These are phyloP conservation scores for Orchestia grillus DNA, from an alignment of 1,140 invertebrate genomes.

Conservation along the genomic window DNA sequence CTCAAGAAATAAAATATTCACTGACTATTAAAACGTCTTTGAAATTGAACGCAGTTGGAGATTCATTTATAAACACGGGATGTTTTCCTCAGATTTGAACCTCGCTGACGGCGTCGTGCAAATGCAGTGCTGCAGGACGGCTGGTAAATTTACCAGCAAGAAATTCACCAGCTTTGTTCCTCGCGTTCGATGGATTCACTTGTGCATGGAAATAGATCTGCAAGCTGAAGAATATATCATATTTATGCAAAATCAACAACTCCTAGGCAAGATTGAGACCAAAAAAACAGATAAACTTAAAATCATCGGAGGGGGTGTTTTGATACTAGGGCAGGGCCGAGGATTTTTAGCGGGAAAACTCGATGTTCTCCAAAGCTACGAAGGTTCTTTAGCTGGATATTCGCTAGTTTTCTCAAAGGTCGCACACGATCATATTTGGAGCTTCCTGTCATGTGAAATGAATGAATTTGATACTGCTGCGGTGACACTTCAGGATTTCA, in stretches of 20 bases:
- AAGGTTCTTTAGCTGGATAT: neutral
- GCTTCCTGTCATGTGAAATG: neutral
- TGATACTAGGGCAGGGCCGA: slow-evolving; percentile 3
- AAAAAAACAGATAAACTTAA: neutral
- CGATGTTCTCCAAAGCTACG: neutral
- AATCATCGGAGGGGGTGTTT: neutral
- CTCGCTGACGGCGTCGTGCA: neutral
- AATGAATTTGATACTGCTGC: neutral
- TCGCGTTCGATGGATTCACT: slow-evolving; percentile 3
- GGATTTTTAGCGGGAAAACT: neutral
- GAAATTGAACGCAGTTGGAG: neutral
- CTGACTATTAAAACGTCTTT: too few species aligned
- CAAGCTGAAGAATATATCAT: neutral
- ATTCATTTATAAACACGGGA: neutral
- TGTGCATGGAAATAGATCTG: neutral
- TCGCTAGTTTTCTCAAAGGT: neutral
- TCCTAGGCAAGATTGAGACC: neutral
- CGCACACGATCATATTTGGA: neutral
- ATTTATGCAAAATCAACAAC: neutral
- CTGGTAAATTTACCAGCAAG: neutral
- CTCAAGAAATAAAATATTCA: neutral
- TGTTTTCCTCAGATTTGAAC: neutral
- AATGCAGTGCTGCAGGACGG: neutral
- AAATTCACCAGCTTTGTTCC: neutral
- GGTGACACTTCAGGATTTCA: neutral